Evolutionary conservation across 2,113 vertebrate species (phyloP), one percentile per base, ranked within the genome.

Genomic region (Triplophysa siluroides): DNA sequence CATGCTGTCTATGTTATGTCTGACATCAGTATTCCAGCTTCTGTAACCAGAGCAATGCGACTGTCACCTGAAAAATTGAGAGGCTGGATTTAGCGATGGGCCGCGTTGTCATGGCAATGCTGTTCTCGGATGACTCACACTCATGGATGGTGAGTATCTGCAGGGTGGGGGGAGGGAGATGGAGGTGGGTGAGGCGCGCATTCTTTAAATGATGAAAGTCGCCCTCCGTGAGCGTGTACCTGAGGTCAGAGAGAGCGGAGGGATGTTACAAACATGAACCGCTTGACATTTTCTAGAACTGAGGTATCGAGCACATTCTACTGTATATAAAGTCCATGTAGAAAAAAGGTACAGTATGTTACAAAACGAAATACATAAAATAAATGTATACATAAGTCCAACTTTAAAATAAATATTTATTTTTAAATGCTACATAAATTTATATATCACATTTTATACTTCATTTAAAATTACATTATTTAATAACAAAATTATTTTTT

Each of bases 171-270:
- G 96, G 90, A 5, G 93, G 89, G 33, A 98, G 91, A 88, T 95
- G 94, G 78, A 98, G 93, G 90, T 98, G 94, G 1, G 95, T 98
- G 86, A 99, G 94, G 23, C 97, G 94, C 1, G 98, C 96, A 0
- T 99, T 99, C 92, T 99, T 99, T 85, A 99, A 90, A 88, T 98
- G 97, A 87, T 99, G 98, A 83, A 98, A 99, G 70, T 99, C 98
- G 0, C 98, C 98, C 80, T 99, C 98, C 0, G 98, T 99, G 88
- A 99, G 92, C 0, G 98, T 99, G 88, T 98, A 99, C 93, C 98
- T 99, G 88, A 60, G 54, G 50, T 45, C 65, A 84, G 52, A 56
- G 47, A 77, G 84, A 67, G 29, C 58, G 72, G 61, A 41, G 45
- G 45, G 60, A 38, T 43, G 11, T 56, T 43, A 24, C 29, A 77